Evolutionary conservation across 2,888 invertebrate genomes (phyloP).

Genomic region (Ferdinandea cuprea): DNA sequence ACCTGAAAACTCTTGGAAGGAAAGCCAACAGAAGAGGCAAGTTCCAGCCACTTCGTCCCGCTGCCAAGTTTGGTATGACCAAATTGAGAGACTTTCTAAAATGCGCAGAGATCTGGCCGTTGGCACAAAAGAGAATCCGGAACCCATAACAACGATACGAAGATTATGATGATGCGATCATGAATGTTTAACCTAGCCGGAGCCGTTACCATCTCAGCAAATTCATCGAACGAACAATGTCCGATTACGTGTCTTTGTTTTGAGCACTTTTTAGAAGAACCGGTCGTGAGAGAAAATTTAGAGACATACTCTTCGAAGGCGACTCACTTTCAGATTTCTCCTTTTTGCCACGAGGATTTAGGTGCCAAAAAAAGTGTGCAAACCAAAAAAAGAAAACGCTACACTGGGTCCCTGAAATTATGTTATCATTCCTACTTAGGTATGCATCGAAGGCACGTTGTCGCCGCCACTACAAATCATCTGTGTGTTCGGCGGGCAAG

Average conservation of each 20-base stretch:
- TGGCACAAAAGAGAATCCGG: constrained; percentile 6
- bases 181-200: constrained; percentile 22
- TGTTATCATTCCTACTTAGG: constrained; percentile 71
- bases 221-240: constrained; percentile 19
- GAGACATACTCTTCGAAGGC: constrained; percentile 50
- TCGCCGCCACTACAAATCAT: constrained; percentile 59
- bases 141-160: constrained; percentile 37
- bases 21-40: constrained; percentile 25
- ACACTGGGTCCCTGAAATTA: constrained; percentile 42
- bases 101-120: constrained; percentile 13
- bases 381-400: constrained; percentile 8
- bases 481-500: constrained; percentile 35
- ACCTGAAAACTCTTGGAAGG: constrained; percentile 42
- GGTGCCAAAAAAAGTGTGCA: not conserved
- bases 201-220: not conserved
- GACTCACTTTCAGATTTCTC: constrained; percentile 70
- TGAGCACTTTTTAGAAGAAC: not conserved
- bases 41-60: not conserved
- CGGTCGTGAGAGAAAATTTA: constrained; percentile 25
- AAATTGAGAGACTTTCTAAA: constrained; percentile 70
- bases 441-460: constrained; percentile 72
- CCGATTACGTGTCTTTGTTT: constrained; percentile 11
- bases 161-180: constrained; percentile 61
- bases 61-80: constrained; percentile 10
- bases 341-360: constrained; percentile 27